Conservation (phyloP, 2,888 invertebrate species). For the Dryomyza anilis region DNA sequence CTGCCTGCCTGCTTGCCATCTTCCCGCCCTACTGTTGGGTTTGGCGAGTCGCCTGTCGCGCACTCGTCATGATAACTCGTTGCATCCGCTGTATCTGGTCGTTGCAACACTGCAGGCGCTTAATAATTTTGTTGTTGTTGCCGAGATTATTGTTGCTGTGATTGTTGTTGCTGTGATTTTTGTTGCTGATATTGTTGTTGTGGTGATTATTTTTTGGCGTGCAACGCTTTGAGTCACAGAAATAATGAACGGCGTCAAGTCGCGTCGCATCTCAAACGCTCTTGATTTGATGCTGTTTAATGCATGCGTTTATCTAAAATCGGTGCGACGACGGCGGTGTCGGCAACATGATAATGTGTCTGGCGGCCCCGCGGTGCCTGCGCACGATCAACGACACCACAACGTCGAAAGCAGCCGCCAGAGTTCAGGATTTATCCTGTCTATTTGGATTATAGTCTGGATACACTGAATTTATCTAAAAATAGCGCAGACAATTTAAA, state of each 20-base stretch:
- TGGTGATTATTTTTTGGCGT: too few species aligned
- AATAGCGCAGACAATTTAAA: too few species aligned
- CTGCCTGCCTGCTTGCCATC: background rate
- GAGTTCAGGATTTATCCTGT: too few species aligned
- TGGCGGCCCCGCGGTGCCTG: background rate
- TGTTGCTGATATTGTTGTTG: background rate
- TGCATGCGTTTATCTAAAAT: background rate
- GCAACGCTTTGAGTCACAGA: conserved; percentile 6
- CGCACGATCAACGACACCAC: too few species aligned
- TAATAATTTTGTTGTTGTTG: conserved; percentile 11
- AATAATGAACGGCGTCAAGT: conserved; percentile 18
- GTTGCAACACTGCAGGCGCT: too few species aligned
- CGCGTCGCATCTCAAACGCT: background rate
- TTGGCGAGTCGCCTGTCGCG: background rate
- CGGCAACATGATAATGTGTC: background rate
- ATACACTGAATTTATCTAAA: too few species aligned
- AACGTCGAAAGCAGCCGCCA: too few species aligned
- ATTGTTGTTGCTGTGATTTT: background rate
- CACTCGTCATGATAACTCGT: conserved; percentile 3
- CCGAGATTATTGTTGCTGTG: background rate
- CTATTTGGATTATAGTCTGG: too few species aligned
- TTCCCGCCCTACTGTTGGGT: background rate
- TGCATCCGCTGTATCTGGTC: conserved; percentile 2
- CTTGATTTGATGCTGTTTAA: background rate
- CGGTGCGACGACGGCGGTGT: background rate